Evolutionary conservation across 2,113 vertebrate species (phyloP), one percentile per base, ranked within the genome.

Genomic region (Anhinga anhinga): DNA sequence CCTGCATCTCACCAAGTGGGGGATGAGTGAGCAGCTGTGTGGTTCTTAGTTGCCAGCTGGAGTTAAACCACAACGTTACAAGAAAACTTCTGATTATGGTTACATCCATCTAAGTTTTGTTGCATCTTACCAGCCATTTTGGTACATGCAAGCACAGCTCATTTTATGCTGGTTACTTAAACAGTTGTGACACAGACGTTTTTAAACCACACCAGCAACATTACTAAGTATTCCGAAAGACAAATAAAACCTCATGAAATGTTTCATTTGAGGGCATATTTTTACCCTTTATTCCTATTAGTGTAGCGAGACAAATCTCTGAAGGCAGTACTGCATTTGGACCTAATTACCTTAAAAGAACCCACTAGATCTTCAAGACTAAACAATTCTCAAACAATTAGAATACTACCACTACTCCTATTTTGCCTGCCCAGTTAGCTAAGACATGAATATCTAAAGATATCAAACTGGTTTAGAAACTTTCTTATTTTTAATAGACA

Each of bases 401-500:
- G 49, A 49, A 53, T 88, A 83, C 21, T 70, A 38, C 44, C 14
- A 44, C 30, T 79, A 22, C 19, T 69, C 6, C 30, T 63, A 3
- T 78, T 65, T 72, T 62, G 5, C 36, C n/a, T 50, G 36, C 56
- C 19, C 63, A 62, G 30, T 29, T 44, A 88, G 36, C 16, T 42
- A 85, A 52, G 66, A 71, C 50, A 71, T 67, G 12, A 81, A 74
- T 82, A 72, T 59, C 56, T 69, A 45, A 94, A 66, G 20, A 18
- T 58, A 63, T 59, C 36, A 65, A 80, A 88, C 53, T 79, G 13
- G 5, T 61, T 91, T 82, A 65, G 70, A 95, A 69, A 27, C 13
- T 88, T 96, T 76, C 40, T 71, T 85, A 55, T 42, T 82, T 92
- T 82, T 79, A 88, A 90, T 38, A 91, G 63, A 90, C 40, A 92